phyloP scores from a whole-genome alignment of 2,113 vertebrate species.

The Heterotis niloticus region DNA sequence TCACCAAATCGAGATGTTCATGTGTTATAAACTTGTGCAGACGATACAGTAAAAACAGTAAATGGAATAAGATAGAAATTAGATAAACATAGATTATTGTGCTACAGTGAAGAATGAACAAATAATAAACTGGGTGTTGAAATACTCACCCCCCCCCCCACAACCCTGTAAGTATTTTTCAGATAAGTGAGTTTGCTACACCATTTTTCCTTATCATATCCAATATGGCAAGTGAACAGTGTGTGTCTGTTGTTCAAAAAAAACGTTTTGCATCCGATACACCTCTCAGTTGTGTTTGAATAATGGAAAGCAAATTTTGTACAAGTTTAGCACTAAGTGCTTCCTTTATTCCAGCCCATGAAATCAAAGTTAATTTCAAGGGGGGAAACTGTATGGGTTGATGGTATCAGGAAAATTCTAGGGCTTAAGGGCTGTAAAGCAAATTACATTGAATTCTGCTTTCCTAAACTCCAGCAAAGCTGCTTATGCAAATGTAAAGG shows the following conservation, averaged over 20 bases:
- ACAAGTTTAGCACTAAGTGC: background rate
- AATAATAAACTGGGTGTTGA: too few species aligned
- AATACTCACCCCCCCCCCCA: too few species aligned
- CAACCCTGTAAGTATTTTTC: too few species aligned
- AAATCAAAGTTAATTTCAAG: conserved; percentile 2
- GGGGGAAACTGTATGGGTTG: background rate
- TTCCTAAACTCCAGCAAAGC: conserved; percentile 9
- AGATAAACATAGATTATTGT: too few species aligned
- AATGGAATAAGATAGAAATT: background rate
- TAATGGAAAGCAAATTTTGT: background rate
- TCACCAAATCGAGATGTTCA: background rate
- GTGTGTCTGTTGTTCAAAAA: background rate
- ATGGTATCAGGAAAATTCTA: background rate
- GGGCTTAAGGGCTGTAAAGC: conserved; percentile 5
- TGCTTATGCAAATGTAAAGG: background rate
- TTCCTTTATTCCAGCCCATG: background rate
- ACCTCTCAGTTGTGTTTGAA: background rate
- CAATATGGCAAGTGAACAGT: too few species aligned
- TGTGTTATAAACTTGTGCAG: background rate
- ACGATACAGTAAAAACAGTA: background rate
- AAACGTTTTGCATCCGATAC: background rate
- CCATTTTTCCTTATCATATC: too few species aligned
- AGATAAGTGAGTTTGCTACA: too few species aligned
- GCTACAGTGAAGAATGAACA: too few species aligned
- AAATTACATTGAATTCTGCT: conserved; percentile 2